Evolutionary conservation across 2,888 invertebrate genomes (phyloP).

Genomic region (Chaitophorus viminalis): DNA sequence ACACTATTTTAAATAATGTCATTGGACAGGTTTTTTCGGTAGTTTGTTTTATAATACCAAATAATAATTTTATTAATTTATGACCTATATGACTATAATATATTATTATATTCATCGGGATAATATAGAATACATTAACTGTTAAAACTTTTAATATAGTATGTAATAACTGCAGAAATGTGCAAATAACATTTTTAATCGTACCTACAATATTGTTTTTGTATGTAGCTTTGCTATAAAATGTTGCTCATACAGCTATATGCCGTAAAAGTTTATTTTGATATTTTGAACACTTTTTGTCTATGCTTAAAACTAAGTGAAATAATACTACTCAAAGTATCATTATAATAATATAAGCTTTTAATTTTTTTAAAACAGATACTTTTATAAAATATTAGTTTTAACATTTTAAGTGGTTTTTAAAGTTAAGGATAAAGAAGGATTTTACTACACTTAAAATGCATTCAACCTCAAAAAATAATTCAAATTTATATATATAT

Average conservation of each 20-base stretch:
- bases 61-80: not conserved
- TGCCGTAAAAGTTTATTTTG: too few species aligned
- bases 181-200: too few species aligned
- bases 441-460: conserved; percentile 13
- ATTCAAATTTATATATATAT: not conserved
- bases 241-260: not conserved
- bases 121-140: not conserved
- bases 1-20: not conserved
- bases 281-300: not conserved
- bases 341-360: not conserved
- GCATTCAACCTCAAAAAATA: not conserved
- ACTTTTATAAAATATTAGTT: not conserved
- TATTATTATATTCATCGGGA: not conserved
- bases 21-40: not conserved
- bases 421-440: not conserved
- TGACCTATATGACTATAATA: too few species aligned
- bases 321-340: not conserved
- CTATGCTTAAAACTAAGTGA: not conserved
- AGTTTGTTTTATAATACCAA: not conserved
- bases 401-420: conserved; percentile 12
- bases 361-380: not conserved
- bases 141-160: not conserved
- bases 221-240: not conserved
- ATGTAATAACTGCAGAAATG: not conserved
- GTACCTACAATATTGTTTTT: too few species aligned